A percentile compares a stretch with the other conserved stretches of the same genome.
These are phyloP conservation scores for Porites evermanni DNA, from an alignment of 92 coral and sea anemone genomes.

Conservation along the genomic window DNA sequence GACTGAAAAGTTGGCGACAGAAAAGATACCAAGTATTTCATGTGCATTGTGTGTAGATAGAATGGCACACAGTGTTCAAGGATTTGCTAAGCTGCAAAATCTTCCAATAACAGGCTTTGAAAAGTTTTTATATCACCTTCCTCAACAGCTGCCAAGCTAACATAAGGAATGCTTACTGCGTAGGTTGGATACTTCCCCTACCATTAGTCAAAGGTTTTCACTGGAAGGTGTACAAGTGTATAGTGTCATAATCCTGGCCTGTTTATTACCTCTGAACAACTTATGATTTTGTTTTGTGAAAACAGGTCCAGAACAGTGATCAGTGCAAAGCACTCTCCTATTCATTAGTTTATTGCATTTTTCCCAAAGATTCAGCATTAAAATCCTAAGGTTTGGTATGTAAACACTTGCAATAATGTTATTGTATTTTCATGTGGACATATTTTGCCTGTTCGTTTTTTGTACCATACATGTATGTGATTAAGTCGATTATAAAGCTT, in stretches of 20 bases:
- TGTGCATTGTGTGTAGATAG: constrained; percentile 33
- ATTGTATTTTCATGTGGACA: not conserved
- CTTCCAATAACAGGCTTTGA: not conserved
- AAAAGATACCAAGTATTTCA: not conserved
- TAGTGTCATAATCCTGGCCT: not conserved
- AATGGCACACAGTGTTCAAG: not conserved
- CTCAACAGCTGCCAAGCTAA: constrained; percentile 3
- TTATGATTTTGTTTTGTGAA: not conserved
- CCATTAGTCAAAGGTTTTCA: not conserved
- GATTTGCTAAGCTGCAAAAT: constrained; percentile 2
- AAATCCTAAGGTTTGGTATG: not conserved
- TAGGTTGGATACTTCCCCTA: not conserved
- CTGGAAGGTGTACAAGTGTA: not conserved
- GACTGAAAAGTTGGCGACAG: not conserved
- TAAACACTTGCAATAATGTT: not conserved
- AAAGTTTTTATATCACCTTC: constrained; percentile 5
- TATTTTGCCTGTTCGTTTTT: not conserved
- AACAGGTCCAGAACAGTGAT: not conserved
- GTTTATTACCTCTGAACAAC: not conserved
- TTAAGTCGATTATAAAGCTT: too few species aligned
- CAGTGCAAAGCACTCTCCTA: not conserved
- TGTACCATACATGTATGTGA: not conserved
- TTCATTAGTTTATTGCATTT: not conserved
- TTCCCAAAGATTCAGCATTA: not conserved
- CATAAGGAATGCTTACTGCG: not conserved